phyloP scores from a whole-genome alignment of 1,140 invertebrate genomes.

The Heliconius hewitsoni region DNA sequence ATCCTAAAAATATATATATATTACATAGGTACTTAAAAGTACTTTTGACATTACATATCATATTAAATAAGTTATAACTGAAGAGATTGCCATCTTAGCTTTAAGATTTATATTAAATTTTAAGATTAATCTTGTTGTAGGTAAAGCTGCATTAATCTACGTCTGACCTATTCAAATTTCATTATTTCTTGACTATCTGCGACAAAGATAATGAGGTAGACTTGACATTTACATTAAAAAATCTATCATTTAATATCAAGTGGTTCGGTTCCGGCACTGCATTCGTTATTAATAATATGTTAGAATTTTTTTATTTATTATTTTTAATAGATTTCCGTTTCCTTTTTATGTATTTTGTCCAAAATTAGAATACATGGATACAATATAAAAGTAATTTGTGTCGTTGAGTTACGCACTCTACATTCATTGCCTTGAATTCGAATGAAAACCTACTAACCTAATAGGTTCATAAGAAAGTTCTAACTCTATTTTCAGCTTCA shows the following conservation, averaged over 20 bases:
- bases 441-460: no score
- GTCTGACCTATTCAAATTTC: neutral
- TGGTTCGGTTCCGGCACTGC: neutral
- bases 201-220: neutral
- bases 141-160: slow-evolving; percentile 1
- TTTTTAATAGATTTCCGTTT: no score
- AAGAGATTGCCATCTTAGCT: neutral
- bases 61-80: slow-evolving; percentile 1
- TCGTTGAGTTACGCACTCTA: no score
- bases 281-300: neutral
- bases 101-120: neutral
- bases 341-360: no score
- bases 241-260: neutral
- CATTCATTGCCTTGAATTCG: no score
- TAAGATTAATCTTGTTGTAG: slow-evolving; percentile 5
- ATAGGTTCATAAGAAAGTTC: no score
- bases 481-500: no score
- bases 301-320: no score
- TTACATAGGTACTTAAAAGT: neutral
- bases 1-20: no score
- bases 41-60: neutral
- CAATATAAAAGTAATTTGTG: no score
- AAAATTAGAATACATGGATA: no score
- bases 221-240: neutral
- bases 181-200: slow-evolving; percentile 1